Conservation (phyloP, 2,797 vertebrate species). For the Paguma larvata region DNA sequence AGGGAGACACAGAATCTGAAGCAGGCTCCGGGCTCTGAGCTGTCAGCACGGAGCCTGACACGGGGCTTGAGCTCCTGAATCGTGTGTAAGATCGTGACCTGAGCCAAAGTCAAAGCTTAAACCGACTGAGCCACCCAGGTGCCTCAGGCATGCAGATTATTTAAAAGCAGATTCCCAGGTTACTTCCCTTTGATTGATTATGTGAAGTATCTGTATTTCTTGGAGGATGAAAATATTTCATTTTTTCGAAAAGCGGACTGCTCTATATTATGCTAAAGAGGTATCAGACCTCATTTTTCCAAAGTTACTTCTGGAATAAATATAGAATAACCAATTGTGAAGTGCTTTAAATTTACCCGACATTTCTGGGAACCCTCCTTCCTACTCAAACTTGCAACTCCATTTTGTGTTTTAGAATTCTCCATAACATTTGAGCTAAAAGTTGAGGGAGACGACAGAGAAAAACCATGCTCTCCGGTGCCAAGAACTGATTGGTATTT, state of each 20-base stretch:
- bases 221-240: not conserved
- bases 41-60: too few species aligned
- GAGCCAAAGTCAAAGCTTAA: too few species aligned
- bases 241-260: not conserved
- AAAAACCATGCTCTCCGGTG: not conserved
- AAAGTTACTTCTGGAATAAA: conserved; percentile 4
- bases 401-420: conserved; percentile 36
- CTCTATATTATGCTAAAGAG: not conserved
- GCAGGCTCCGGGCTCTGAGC: too few species aligned
- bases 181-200: not conserved
- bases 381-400: not conserved
- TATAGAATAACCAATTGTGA: not conserved
- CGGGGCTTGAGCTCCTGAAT: too few species aligned
- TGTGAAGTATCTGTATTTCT: not conserved
- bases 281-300: not conserved
- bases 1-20: too few species aligned
- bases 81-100: too few species aligned
- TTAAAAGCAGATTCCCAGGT: conserved; percentile 1
- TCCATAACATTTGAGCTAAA: conserved; percentile 33
- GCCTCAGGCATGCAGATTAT: not conserved
- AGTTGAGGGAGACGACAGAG: not conserved
- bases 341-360: conserved; percentile 14
- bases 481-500: not conserved
- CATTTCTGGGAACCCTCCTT: conserved; percentile 2
- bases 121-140: too few species aligned